Evolutionary conservation across 2,797 vertebrate species (phyloP).

Genomic region (Leptoclinus maculatus): DNA sequence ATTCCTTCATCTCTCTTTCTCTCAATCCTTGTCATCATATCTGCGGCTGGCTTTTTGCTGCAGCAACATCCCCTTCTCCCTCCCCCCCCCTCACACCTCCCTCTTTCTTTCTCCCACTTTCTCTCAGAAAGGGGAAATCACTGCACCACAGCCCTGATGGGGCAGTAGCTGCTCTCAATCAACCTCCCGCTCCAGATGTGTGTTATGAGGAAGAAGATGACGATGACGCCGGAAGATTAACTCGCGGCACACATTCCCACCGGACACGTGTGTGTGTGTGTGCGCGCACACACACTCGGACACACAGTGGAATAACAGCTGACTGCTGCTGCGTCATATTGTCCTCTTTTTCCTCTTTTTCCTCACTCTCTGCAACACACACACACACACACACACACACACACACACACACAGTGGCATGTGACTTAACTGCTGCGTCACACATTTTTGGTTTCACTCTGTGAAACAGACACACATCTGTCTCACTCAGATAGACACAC

Average conservation of each 20-base stretch:
- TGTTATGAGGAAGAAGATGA: conserved; percentile 28
- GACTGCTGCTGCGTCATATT: conserved; percentile 62
- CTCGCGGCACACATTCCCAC: background rate
- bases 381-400: conserved; percentile 25
- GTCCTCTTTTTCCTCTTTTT: conserved; percentile 19
- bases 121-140: conserved; percentile 64
- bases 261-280: background rate
- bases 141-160: conserved; percentile 68
- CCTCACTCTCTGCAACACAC: conserved; percentile 17
- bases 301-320: conserved; percentile 30
- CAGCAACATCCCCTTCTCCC: conserved; percentile 56
- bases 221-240: conserved; percentile 37
- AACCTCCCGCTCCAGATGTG: conserved; percentile 62
- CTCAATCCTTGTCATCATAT: conserved; percentile 60
- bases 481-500: conserved; percentile 14
- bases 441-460: conserved; percentile 34
- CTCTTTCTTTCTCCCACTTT: conserved; percentile 61
- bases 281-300: background rate
- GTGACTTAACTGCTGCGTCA: conserved; percentile 58
- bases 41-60: conserved; percentile 77
- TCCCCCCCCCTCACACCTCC: conserved; percentile 25
- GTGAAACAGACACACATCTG: conserved; percentile 42
- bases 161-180: conserved; percentile 50
- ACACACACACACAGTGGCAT: conserved; percentile 24
- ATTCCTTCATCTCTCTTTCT: conserved; percentile 50